Percentiles rank a stretch among this genome's conserved stretches.
Evolutionary conservation across 2,113 vertebrate species (phyloP).

Genomic region (Xenus cinereus): DNA sequence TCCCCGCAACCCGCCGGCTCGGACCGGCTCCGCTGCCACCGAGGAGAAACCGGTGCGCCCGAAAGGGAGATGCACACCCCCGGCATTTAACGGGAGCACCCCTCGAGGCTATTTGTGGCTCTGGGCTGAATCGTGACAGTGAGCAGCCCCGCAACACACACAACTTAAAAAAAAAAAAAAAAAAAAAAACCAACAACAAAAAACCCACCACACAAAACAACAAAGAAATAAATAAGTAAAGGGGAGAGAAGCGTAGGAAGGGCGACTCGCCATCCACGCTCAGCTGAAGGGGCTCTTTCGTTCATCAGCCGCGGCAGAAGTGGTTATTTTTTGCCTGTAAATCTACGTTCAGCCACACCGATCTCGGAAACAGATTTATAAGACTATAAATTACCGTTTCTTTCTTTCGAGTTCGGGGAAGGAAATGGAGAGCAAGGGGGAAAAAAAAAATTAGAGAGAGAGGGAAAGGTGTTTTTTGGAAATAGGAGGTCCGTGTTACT

Average conservation of each 20-base stretch:
- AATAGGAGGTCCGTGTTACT: background rate
- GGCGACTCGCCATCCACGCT: background rate
- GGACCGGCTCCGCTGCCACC: background rate
- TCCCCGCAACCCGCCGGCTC: background rate
- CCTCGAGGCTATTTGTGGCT: background rate
- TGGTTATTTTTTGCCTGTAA: background rate
- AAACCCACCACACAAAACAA: too few relatives aligned
- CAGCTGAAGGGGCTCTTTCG: background rate
- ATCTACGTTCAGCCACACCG: background rate
- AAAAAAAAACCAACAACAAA: too few relatives aligned
- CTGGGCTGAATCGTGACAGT: background rate
- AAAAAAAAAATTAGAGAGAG: fast-evolving
- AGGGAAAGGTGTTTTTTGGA: background rate
- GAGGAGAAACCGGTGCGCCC: background rate
- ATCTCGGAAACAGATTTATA: conserved; percentile 22
- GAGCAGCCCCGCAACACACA: background rate
- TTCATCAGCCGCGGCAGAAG: background rate
- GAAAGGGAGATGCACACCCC: fast-evolving
- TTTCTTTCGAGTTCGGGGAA: background rate
- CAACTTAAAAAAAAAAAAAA: background rate
- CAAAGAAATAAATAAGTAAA: too few relatives aligned
- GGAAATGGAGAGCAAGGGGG: background rate
- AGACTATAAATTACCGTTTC: background rate
- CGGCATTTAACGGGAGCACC: background rate
- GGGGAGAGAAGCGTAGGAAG: background rate